Conservation (phyloP, 2,797 vertebrate genomes). For the Oreortyx pictus region DNA sequence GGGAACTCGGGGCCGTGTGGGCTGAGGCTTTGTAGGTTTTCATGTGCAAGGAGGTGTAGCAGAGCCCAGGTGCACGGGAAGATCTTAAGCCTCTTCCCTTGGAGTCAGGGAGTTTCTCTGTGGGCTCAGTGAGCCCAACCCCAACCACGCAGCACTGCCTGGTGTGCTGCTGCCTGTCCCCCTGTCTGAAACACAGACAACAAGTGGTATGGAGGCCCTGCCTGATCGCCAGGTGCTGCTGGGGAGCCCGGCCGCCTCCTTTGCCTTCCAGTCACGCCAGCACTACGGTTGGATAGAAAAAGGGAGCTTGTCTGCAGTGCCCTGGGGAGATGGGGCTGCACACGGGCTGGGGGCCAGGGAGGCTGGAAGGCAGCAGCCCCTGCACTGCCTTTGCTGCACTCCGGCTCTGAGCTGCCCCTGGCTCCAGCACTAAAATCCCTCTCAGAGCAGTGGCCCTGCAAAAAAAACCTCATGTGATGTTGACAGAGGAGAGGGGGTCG, state of each 20-base stretch:
- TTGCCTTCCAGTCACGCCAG: background rate
- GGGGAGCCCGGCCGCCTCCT: background rate
- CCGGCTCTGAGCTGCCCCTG: background rate
- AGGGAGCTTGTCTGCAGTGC: background rate
- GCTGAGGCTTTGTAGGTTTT: background rate
- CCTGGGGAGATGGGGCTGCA: background rate
- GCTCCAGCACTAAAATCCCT: background rate
- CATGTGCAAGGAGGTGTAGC: background rate
- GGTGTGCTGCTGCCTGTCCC: background rate
- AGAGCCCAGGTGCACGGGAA: background rate
- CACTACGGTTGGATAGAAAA: background rate
- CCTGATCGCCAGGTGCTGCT: background rate
- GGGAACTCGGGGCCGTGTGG: background rate
- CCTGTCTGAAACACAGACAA: no score
- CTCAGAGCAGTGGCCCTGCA: background rate
- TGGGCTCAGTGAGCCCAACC: background rate
- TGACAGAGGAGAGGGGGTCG: rapidly evolving
- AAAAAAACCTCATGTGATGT: background rate
- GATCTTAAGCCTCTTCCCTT: background rate
- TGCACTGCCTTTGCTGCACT: background rate
- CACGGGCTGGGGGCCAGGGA: background rate
- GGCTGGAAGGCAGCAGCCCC: background rate
- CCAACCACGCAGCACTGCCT: background rate
- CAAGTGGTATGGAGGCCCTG: rapidly evolving
- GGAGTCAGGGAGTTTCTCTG: background rate